Base-by-base conservation (phyloP, 2,113 vertebrate species). In the Syngnathus floridae region DNA sequence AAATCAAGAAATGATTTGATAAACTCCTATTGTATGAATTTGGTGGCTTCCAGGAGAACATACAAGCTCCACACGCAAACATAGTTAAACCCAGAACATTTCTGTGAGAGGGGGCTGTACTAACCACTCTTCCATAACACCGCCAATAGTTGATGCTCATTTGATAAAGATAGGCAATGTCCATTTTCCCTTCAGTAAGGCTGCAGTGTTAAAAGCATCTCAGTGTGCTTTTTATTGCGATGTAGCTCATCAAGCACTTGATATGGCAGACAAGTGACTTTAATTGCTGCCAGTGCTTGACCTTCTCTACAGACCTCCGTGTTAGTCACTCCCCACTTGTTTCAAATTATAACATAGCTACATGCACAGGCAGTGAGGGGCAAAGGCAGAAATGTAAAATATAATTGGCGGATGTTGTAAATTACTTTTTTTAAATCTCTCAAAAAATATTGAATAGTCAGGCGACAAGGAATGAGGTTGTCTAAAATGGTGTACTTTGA, bases 211-310 rank as follows among this genome's bases (percentile, higher is more conserved):
- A 56, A 56, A 35, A 35, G 54, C 54, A 35, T 35, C 6, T 7
- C 31, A 56, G 35, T 26, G 22, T 79, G 82, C 82, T 84, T 83
- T 80, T 80, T 56, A 82, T 76, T 70, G 77, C 70, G 71, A 71
- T 17, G 64, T 69, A 78, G 76, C 79, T 81, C 80, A 82, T 86
- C 79, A 81, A 87, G 75, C 70, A 72, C 84, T 86, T 75, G 41
- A 86, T 81, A 78, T 73, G 70, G 63, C 75, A 81, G 76, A 82
- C 76, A 78, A 85, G 82, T 83, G 80, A 80, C 66, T 83, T 77
- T 87, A 85, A 84, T 86, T 81, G 86, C 70, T 57, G 78, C 80
- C 83, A 67, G 75, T 74, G 73, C 82, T 84, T 84, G 82, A 87
- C 86, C 85, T 89, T 86, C 82, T 83, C 75, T 62, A 69, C 67